phyloP scores from a whole-genome alignment of 2,888 invertebrate genomes.

The Drosophila buzzatii region DNA sequence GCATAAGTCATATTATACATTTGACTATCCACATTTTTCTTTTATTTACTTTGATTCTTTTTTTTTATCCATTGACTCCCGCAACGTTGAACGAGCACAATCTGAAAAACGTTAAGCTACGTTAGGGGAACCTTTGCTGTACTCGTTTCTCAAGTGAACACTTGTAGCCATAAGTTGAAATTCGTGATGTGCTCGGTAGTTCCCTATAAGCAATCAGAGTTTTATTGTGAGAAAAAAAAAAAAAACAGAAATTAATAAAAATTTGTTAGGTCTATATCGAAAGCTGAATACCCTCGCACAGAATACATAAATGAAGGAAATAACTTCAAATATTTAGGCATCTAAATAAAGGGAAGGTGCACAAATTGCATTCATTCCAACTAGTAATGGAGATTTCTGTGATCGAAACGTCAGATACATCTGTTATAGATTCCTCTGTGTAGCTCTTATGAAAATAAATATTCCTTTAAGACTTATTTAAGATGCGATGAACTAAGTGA shows the following conservation, averaged over 20 bases:
- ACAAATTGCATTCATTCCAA: too few species aligned
- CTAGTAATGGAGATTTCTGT: background rate
- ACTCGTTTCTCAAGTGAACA: constrained; percentile 43
- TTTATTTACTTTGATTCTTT: constrained; percentile 14
- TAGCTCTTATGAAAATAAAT: background rate
- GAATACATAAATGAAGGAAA: background rate
- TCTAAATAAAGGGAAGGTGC: too few species aligned
- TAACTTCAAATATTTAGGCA: background rate
- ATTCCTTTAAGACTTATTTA: background rate
- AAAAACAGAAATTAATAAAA: constrained; percentile 2
- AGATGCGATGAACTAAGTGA: background rate
- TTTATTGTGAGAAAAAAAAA: constrained; percentile 1
- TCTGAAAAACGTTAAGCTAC: constrained; percentile 10
- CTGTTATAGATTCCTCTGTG: too few species aligned
- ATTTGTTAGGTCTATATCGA: background rate
- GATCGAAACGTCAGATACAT: background rate
- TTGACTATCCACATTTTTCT: background rate
- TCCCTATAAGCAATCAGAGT: constrained; percentile 18
- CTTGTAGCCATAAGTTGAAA: constrained; percentile 41
- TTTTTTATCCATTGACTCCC: background rate
- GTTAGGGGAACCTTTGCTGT: constrained; percentile 30
- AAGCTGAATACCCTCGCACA: constrained; percentile 8
- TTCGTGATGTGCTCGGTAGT: constrained; percentile 38
- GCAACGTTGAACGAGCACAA: background rate
- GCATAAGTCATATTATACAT: background rate